phyloP scores from a whole-genome alignment of 1,140 invertebrate species.

The Sycobia sp. region DNA sequence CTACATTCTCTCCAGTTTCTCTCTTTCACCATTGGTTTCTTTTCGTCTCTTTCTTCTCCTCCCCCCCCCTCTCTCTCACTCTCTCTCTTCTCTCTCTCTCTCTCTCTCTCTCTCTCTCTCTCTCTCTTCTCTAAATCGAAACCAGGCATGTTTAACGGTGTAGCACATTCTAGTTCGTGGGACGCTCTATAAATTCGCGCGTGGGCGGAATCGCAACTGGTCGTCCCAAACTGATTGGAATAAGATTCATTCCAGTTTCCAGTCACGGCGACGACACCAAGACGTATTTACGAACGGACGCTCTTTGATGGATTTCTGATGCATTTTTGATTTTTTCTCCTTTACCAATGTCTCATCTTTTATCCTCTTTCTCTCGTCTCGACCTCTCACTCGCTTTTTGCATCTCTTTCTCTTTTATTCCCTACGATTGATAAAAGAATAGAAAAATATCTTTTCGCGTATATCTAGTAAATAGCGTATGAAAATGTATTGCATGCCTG shows the following conservation, averaged over 20 bases:
- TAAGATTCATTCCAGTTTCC: slow-evolving; percentile 37
- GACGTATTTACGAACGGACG: slow-evolving; percentile 28
- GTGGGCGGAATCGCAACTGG: slow-evolving; percentile 25
- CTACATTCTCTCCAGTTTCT: no score
- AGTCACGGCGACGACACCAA: slow-evolving; percentile 26
- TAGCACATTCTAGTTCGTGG: slow-evolving; percentile 30
- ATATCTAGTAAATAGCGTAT: no score
- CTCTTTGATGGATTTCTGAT: slow-evolving; percentile 35
- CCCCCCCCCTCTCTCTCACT: not conserved
- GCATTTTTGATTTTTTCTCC: slow-evolving; percentile 32
- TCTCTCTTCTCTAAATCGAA: slow-evolving; percentile 21
- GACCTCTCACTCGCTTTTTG: not conserved
- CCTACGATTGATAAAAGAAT: no score
- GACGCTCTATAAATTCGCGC: slow-evolving; percentile 33
- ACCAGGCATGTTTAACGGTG: slow-evolving; percentile 32
- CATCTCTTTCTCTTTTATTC: not conserved
- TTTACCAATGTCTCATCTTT: not conserved
- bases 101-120: not conserved
- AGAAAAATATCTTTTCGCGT: no score
- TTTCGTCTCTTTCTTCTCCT: slow-evolving; percentile 3
- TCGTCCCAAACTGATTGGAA: slow-evolving; percentile 31
- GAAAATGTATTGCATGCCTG: no score
- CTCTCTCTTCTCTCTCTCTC: not conserved
- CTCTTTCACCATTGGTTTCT: no score
- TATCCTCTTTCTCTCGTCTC: not conserved